These are phyloP conservation scores for Netta rufina DNA, from an alignment of 2,797 vertebrate species.

Conservation along the genomic window DNA sequence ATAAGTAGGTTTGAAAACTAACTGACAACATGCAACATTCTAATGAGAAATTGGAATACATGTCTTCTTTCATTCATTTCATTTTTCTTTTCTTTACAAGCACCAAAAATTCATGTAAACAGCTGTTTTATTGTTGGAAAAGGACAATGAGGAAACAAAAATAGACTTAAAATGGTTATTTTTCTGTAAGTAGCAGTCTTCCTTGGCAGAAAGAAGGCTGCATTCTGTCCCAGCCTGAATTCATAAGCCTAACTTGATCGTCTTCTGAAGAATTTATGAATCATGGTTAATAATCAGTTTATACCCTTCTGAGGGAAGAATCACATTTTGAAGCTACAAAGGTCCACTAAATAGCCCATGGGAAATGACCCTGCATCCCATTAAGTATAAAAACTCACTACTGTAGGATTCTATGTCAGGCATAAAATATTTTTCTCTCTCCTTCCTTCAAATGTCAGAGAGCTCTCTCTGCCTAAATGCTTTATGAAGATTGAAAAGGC, in stretches of 20 bases:
- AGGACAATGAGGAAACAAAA: conserved; percentile 18
- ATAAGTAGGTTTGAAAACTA: not conserved
- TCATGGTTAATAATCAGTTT: conserved; percentile 89
- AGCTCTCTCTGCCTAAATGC: conserved; percentile 49
- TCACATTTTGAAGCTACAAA: conserved; percentile 83
- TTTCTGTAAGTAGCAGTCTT: not conserved
- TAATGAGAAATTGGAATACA: not conserved
- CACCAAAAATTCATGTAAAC: conserved; percentile 20
- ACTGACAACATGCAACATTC: not conserved
- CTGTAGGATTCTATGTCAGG: conserved; percentile 66
- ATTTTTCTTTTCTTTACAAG: not conserved
- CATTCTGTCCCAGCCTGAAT: conserved; percentile 79
- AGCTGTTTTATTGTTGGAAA: not conserved
- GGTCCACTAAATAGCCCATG: conserved; percentile 89
- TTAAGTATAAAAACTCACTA: conserved; percentile 74
- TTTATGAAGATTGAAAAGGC: conserved; percentile 64
- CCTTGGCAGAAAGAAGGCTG: conserved; percentile 46
- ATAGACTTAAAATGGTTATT: not conserved
- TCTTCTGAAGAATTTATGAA: conserved; percentile 90
- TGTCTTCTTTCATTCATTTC: not conserved
- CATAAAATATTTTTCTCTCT: conserved; percentile 70
- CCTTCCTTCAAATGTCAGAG: conserved; percentile 68
- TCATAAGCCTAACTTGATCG: conserved; percentile 84
- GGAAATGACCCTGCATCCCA: conserved; percentile 87
- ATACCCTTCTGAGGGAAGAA: conserved; percentile 89